Base-by-base conservation (phyloP, 2,888 invertebrate genomes). In the Eupsilia transversa region DNA sequence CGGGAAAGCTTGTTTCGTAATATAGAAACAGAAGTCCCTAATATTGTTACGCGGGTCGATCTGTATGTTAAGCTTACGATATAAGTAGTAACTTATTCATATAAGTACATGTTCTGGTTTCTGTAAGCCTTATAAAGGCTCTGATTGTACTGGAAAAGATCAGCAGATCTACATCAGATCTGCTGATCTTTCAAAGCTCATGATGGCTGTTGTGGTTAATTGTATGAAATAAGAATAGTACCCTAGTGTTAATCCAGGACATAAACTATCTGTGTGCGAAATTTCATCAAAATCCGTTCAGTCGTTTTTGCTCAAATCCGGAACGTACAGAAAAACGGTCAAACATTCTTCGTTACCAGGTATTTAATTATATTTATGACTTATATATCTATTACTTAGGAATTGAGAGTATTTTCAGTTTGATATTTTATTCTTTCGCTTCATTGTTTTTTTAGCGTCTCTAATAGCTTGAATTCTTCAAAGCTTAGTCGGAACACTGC, bases 1-100 rank as follows among this genome's bases (percentile, higher is more conserved):
- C n/a, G n/a, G n/a, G n/a, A 78, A 78, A 64, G 43, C 17, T 59
- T 23, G 30, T 46, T 71, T 52, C 30, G 6, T 60, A 38, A 64
- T 64, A 1, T 46, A n/a, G 43, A 35, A 46, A 59, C n/a, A 30
- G 23, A 23, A 7, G 33, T 6, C 17, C 14, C 10, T 23, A 30
- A 35, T 9, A 49, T 49, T 49, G 33, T 27, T 46, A 6, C 23
- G 9, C n/a, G n/a, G n/a, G n/a, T 30, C 7, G 7, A 7, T 43
- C 5, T 20, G 27, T 27, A 63, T 27, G 54, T 27, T 30, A 27
- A 27, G 14, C 27, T 27, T 54, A 27, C 14, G 27, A 41, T 35
- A 23, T 33, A 33, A 10, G 10, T 57, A 54, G 5, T 2, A 14
- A 27, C 54, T 27, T 27, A 27, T n/a, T n/a, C n/a, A 52, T 49